Evolutionary conservation across 2,888 invertebrate genomes (phyloP).

Genomic region (Priocnemis perturbator): DNA sequence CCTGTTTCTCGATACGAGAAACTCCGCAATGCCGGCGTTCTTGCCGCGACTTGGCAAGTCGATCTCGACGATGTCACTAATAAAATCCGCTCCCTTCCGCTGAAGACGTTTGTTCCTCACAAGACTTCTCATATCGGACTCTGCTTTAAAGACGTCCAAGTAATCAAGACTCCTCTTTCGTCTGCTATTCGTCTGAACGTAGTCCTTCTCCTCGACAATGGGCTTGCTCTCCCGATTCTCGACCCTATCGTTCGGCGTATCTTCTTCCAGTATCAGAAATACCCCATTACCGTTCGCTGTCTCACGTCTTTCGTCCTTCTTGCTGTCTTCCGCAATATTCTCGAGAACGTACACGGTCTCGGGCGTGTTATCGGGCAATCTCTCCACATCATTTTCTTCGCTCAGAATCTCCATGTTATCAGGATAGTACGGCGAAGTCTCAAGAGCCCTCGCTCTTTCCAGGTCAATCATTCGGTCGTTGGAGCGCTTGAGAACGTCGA

Average conservation of each 20-base stretch:
- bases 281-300: constrained; percentile 20
- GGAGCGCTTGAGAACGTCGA: constrained; percentile 79
- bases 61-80: constrained; percentile 68
- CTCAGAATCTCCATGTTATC: not conserved
- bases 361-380: not conserved
- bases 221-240: constrained; percentile 38
- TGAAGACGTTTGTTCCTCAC: constrained; percentile 54
- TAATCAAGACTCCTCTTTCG: constrained; percentile 56
- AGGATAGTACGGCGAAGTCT: not conserved
- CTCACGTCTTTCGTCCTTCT: not conserved
- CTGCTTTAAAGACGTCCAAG: constrained; percentile 41
- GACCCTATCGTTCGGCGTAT: constrained; percentile 22
- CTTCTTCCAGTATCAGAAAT: constrained; percentile 48
- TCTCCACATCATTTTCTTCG: not conserved
- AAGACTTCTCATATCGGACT: constrained; percentile 34
- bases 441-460: constrained; percentile 79
- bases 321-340: constrained; percentile 3
- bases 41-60: constrained; percentile 57
- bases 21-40: constrained; percentile 53
- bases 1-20: constrained; percentile 42
- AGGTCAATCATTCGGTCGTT: constrained; percentile 77
- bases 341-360: constrained; percentile 38
- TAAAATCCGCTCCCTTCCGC: constrained; percentile 64
- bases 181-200: constrained; percentile 32
- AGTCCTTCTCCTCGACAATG: constrained; percentile 19